These are phyloP conservation scores for Drosophila merina DNA, from an alignment of 2,888 invertebrate species.

Conservation along the genomic window DNA sequence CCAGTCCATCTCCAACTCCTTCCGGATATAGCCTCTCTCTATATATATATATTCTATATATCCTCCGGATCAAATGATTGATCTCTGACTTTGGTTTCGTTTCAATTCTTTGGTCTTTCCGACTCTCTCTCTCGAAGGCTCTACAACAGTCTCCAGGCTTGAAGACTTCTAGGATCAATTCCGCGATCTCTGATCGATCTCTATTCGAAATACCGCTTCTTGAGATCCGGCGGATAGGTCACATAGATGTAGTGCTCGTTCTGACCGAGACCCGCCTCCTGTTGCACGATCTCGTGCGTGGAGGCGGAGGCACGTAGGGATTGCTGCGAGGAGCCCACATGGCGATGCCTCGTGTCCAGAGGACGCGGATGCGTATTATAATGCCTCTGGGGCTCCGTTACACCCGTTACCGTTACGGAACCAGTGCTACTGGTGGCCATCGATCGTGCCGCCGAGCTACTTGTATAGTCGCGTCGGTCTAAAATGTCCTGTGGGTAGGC, in stretches of 20 bases:
- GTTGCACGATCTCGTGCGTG: slow-evolving; percentile 84
- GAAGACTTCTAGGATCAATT: slow-evolving; percentile 1
- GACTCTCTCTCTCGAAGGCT: slow-evolving; percentile 10
- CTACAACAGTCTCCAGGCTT: slow-evolving; percentile 28
- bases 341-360: slow-evolving; percentile 77
- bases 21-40: slow-evolving; percentile 7
- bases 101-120: slow-evolving; percentile 48
- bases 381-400: slow-evolving; percentile 61
- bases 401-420: slow-evolving; percentile 50
- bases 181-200: background rate
- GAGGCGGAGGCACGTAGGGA: slow-evolving; percentile 81
- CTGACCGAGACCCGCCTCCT: slow-evolving; percentile 85
- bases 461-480: slow-evolving; percentile 83
- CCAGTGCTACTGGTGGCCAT: background rate
- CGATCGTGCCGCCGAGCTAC: slow-evolving; percentile 52
- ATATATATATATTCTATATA: slow-evolving; percentile 6
- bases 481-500: slow-evolving; percentile 83
- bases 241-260: slow-evolving; percentile 94
- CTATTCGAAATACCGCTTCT: slow-evolving; percentile 89
- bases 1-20: slow-evolving; percentile 30
- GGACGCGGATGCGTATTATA: slow-evolving; percentile 80
- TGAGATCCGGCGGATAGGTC: slow-evolving; percentile 93
- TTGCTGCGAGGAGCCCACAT: slow-evolving; percentile 80
- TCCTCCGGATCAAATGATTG: slow-evolving; percentile 19
- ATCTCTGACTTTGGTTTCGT: slow-evolving; percentile 52